Conservation (phyloP, 2,797 vertebrate genomes). For the Scomberomorus guttatus region DNA sequence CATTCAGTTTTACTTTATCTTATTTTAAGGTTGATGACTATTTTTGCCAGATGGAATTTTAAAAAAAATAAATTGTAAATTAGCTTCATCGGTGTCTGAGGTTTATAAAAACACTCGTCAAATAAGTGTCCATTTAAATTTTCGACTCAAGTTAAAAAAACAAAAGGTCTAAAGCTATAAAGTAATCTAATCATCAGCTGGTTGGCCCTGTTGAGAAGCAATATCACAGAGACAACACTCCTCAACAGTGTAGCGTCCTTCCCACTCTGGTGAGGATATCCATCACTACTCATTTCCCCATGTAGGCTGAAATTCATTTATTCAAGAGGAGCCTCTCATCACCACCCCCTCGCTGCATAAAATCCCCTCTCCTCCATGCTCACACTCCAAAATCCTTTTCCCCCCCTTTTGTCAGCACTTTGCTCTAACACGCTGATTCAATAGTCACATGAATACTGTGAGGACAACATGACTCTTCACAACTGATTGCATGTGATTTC, state of each 20-base stretch:
- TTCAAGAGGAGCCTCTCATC: constrained; percentile 16
- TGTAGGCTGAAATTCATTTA: constrained; percentile 8
- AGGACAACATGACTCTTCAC: neutral
- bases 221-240: neutral
- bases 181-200: neutral
- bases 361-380: neutral
- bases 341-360: neutral
- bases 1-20: constrained; percentile 2
- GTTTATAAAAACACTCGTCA: constrained; percentile 8
- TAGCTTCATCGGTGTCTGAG: constrained; percentile 13
- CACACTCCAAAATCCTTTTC: neutral
- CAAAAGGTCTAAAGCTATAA: neutral
- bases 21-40: constrained; percentile 26
- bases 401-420: constrained; percentile 37
- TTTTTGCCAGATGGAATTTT: constrained; percentile 16
- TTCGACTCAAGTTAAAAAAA: constrained; percentile 17
- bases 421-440: constrained; percentile 10
- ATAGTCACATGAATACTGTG: neutral
- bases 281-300: constrained; percentile 4
- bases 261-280: neutral
- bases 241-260: neutral
- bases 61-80: constrained; percentile 45
- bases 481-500: neutral
- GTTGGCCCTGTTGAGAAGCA: neutral
- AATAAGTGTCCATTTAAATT: neutral